Conservation (phyloP, 2,888 invertebrate genomes). For the Cancer borealis region DNA sequence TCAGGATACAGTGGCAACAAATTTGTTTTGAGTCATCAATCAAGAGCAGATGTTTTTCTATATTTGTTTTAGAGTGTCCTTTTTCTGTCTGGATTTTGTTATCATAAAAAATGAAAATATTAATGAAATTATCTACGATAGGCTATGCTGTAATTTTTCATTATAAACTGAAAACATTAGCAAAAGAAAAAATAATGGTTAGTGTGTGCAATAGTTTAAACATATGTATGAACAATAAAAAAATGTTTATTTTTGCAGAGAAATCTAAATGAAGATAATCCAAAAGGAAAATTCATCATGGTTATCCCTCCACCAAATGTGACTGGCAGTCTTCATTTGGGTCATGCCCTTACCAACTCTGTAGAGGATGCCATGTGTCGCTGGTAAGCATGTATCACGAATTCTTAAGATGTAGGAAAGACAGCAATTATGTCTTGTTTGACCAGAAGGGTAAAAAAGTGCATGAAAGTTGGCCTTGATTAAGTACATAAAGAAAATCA, state of each 20-base stretch:
- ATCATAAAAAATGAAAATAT: too few species aligned
- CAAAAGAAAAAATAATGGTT: not conserved
- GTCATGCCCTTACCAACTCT: constrained; percentile 97
- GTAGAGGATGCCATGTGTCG: constrained; percentile 96
- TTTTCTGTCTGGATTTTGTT: too few species aligned
- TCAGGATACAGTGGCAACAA: too few species aligned
- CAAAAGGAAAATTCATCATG: constrained; percentile 93
- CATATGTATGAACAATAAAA: not conserved
- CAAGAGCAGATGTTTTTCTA: too few species aligned
- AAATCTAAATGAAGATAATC: constrained; percentile 81
- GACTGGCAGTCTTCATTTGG: constrained; percentile 97
- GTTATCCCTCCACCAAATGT: constrained; percentile 99
- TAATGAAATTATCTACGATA: too few species aligned
- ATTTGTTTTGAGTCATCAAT: too few species aligned
- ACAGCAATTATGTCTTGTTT: not conserved
- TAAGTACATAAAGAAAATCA: too few species aligned
- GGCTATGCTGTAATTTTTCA: not conserved
- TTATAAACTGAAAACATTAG: not conserved
- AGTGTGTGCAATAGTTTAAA: not conserved
- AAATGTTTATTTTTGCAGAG: constrained; percentile 60
- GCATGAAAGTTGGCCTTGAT: too few species aligned
- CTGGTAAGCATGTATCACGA: constrained; percentile 83
- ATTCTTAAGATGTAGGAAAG: not conserved
- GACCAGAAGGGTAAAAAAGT: too few species aligned
- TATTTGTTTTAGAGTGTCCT: too few species aligned